Evolutionary conservation across 2,113 vertebrate species (phyloP), one percentile per base, ranked within the genome.

Genomic region (Nicator chloris): DNA sequence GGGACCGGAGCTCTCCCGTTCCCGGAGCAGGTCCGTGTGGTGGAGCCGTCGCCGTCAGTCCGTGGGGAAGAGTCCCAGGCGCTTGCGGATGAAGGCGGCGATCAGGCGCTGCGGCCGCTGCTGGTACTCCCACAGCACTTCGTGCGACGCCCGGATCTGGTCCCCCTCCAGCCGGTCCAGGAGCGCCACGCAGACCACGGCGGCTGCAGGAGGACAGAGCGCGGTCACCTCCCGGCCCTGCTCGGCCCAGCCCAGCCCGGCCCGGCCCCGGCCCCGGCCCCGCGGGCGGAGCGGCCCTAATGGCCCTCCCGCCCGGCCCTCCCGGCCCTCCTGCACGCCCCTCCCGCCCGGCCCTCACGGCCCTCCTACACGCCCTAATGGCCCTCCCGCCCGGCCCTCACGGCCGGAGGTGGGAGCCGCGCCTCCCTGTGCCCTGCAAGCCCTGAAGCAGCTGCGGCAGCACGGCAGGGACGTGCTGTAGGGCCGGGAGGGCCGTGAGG

Each of bases 151-250:
- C 19, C 88, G 98, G 96, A 99, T 99, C 97, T 99, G 99, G 96
- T 99, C 98, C 31, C 98, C 98, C 17, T 99, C 94, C 30, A 99
- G 98, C 77, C 98, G 97, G 95, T 99, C 97, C 89, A 99, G 97
- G 92, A 99, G 91, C 2, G 97, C 96, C 94, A 98, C 98, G 40
- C 98, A 99, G 83, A 99, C 93, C 5, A 99, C 98, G 27, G 99
- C 98, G 24, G 98, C 99, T 99, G 95, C n/a, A 35, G 94, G n/a
- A 28, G 30, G 22, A 19, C 27, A 20, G 51, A 78, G 86, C 23
- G 14, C 39, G 6, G 27, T 72, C 27, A 72, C 10, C 59, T 7
- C n/a, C 24, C 22, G 12, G 16, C 30, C 6, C 20, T 44, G 8
- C n/a, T n/a, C n/a, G n/a, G n/a, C n/a, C n/a, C n/a, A n/a, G n/a